Conservation (phyloP, 1,140 invertebrate species). For the Goniozus legneri region DNA sequence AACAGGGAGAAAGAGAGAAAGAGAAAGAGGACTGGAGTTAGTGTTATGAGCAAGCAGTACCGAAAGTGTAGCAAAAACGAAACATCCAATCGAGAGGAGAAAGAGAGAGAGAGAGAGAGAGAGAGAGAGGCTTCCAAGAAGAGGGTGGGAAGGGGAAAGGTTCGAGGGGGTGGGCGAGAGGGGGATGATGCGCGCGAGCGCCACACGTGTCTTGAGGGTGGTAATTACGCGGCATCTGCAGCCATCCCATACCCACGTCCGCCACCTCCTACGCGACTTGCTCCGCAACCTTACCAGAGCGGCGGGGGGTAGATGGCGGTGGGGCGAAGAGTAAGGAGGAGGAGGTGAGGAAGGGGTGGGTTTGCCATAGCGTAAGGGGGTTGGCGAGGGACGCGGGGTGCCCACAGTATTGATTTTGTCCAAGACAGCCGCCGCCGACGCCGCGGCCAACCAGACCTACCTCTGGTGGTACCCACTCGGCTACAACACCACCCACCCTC, state of each 20-base stretch:
- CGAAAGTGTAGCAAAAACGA: too few relatives aligned
- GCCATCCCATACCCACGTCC: slow-evolving; percentile 39
- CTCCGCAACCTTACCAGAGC: slow-evolving; percentile 45
- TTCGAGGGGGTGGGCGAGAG: slow-evolving; percentile 23
- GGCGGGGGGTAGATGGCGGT: slow-evolving; percentile 20
- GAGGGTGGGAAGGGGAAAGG: slow-evolving; percentile 3
- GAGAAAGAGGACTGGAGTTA: slow-evolving; percentile 9
- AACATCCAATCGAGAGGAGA: slow-evolving; percentile 5
- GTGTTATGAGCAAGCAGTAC: too few relatives aligned
- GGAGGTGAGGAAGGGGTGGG: slow-evolving; percentile 12
- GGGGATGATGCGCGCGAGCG: slow-evolving; percentile 42
- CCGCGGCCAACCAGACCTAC: slow-evolving; percentile 54
- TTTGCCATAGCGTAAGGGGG: slow-evolving; percentile 23
- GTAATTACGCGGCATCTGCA: slow-evolving; percentile 57
- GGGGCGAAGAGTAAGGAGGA: slow-evolving; percentile 16
- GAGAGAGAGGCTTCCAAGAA: slow-evolving; percentile 1
- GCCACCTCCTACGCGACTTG: slow-evolving; percentile 42
- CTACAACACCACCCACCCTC: slow-evolving; percentile 46
- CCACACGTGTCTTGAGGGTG: slow-evolving; percentile 56
- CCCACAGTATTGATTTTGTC: slow-evolving; percentile 57
- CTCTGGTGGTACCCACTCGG: slow-evolving; percentile 52
- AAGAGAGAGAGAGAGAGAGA: not conserved
- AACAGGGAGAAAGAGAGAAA: slow-evolving; percentile 7
- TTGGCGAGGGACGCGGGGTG: slow-evolving; percentile 39
- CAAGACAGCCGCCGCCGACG: slow-evolving; percentile 49